These are phyloP conservation scores for Dasyprocta punctata DNA, from an alignment of 2,113 vertebrate genomes.

Conservation along the genomic window DNA sequence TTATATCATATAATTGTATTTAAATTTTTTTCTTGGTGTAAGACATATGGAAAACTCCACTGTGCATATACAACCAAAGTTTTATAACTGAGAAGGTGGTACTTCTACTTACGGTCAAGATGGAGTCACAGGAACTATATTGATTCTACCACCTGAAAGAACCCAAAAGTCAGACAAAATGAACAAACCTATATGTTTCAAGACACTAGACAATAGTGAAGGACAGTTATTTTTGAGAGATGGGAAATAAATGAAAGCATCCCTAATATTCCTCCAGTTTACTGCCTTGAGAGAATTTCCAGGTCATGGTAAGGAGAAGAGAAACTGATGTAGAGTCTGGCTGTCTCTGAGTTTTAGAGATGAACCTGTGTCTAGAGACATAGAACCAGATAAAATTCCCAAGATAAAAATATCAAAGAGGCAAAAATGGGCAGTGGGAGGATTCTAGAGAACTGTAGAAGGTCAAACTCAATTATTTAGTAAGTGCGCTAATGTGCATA, in stretches of 20 bases:
- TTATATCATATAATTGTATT: constrained; percentile 17
- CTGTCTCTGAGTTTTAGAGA: constrained; percentile 9
- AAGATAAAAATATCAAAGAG: background rate
- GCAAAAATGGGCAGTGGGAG: background rate
- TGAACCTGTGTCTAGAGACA: background rate
- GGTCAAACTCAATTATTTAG: background rate
- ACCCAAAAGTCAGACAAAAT: background rate
- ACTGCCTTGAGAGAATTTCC: background rate
- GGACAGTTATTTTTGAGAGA: background rate
- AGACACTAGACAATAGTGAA: background rate
- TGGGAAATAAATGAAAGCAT: background rate
- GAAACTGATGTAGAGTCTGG: background rate
- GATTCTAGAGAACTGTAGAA: background rate
- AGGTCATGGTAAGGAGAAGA: background rate
- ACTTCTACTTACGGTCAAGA: background rate
- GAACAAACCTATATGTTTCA: background rate
- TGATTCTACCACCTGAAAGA: background rate
- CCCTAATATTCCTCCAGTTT: background rate
- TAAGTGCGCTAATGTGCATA: background rate
- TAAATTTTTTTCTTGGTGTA: constrained; percentile 29
- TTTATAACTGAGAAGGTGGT: background rate
- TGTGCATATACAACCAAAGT: background rate
- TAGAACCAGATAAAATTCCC: background rate
- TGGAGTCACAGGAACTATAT: background rate
- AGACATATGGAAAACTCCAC: background rate